Conservation (phyloP, 2,113 vertebrate genomes). For the Lepus timidus region DNA sequence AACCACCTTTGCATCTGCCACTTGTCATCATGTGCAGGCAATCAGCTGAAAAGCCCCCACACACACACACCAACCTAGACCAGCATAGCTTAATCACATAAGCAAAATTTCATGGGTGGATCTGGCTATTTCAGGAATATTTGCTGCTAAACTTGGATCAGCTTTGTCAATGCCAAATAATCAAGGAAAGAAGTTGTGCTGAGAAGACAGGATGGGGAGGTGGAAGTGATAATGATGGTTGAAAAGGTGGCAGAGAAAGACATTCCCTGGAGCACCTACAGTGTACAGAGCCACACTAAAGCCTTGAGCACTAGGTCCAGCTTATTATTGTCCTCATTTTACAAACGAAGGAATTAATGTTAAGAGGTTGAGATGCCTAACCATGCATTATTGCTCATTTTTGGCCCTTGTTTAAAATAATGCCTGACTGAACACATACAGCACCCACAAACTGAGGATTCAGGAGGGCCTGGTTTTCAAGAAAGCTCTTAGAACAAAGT, state of each 20-base stretch:
- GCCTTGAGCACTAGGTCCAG: background rate
- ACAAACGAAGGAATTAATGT: background rate
- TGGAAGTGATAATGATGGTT: background rate
- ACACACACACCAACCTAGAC: background rate
- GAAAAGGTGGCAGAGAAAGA: background rate
- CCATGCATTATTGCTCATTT: background rate
- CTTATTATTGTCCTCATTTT: background rate
- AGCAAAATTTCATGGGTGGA: background rate
- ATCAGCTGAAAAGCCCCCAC: background rate
- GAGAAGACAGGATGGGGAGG: rapidly evolving
- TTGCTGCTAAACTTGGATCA: background rate
- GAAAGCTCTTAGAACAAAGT: background rate
- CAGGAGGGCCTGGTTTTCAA: background rate
- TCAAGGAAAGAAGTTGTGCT: background rate
- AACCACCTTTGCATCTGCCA: background rate
- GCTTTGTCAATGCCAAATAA: background rate
- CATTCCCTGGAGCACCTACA: background rate
- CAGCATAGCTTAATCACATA: background rate
- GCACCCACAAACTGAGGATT: background rate
- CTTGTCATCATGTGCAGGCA: background rate
- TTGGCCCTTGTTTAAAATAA: slow-evolving; percentile 4
- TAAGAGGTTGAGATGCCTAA: background rate
- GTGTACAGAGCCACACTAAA: background rate
- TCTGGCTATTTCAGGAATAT: background rate
- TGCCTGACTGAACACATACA: background rate